phyloP scores from a whole-genome alignment of 2,113 vertebrate genomes.

The Physeter macrocephalus region DNA sequence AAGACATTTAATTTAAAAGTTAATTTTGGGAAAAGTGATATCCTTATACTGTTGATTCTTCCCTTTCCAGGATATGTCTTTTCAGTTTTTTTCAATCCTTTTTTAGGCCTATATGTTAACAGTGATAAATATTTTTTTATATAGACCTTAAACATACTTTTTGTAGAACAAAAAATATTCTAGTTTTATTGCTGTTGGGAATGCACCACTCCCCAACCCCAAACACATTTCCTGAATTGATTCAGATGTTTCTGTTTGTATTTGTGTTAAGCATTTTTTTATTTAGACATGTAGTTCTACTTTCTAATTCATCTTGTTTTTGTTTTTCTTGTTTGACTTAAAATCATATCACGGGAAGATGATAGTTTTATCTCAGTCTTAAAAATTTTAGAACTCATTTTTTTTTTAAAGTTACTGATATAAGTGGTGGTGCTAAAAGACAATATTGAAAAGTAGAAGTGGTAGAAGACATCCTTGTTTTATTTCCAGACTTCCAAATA shows the following conservation, averaged over 20 bases:
- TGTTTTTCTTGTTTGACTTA: background rate
- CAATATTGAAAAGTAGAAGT: background rate
- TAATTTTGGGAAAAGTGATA: slow-evolving; percentile 22
- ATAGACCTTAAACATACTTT: background rate
- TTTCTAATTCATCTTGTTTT: background rate
- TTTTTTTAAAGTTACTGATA: background rate
- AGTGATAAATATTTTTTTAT: background rate
- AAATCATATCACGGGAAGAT: background rate
- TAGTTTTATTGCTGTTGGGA: background rate
- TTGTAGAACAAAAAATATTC: background rate
- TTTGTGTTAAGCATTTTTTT: background rate
- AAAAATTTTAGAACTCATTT: background rate
- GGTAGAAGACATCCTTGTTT: background rate
- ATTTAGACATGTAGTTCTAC: background rate
- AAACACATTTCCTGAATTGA: background rate
- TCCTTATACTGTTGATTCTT: background rate
- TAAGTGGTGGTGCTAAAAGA: background rate
- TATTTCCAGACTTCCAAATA: background rate
- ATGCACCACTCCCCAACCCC: fast-evolving
- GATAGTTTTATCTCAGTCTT: background rate
- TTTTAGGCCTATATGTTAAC: background rate
- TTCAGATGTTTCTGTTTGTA: background rate
- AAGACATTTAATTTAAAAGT: slow-evolving; percentile 38
- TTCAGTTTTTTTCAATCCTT: background rate
- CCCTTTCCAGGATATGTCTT: background rate